These are phyloP conservation scores for Eudasyphora cyanicolor DNA, from an alignment of 2,888 invertebrate species.

Conservation along the genomic window DNA sequence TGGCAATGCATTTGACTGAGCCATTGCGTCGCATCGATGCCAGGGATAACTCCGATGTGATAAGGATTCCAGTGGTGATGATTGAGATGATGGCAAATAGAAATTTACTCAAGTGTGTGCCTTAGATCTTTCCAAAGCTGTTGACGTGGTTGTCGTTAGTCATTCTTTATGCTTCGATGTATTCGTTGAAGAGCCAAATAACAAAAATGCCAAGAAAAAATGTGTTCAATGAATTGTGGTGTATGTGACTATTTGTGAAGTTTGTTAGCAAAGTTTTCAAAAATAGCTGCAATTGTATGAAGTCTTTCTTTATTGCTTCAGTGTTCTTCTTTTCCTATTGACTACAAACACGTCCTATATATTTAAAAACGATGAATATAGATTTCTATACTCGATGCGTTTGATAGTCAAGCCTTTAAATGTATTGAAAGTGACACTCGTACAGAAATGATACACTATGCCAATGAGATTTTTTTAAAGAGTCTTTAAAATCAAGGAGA, in stretches of 20 bases:
- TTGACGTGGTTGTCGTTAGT: background rate
- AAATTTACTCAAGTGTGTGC: background rate
- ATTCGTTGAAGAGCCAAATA: no score
- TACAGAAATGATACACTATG: no score
- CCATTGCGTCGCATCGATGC: no score
- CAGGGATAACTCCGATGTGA: background rate
- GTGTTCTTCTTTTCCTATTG: no score
- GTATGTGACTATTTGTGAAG: slow-evolving; percentile 22
- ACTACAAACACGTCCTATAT: no score
- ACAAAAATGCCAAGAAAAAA: background rate
- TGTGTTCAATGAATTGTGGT: slow-evolving; percentile 30
- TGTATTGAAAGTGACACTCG: no score
- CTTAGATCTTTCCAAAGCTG: background rate
- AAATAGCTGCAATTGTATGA: background rate
- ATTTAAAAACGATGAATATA: no score
- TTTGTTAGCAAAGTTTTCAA: slow-evolving; percentile 6
- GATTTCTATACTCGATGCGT: no score
- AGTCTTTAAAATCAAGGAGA: no score
- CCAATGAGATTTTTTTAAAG: no score
- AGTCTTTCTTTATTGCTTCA: background rate
- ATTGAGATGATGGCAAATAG: background rate
- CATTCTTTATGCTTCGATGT: background rate
- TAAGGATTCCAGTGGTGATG: background rate
- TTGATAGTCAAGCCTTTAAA: no score
- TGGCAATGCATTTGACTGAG: background rate